Conservation (phyloP, 2,888 invertebrate species). For the Catocala fraxini region DNA sequence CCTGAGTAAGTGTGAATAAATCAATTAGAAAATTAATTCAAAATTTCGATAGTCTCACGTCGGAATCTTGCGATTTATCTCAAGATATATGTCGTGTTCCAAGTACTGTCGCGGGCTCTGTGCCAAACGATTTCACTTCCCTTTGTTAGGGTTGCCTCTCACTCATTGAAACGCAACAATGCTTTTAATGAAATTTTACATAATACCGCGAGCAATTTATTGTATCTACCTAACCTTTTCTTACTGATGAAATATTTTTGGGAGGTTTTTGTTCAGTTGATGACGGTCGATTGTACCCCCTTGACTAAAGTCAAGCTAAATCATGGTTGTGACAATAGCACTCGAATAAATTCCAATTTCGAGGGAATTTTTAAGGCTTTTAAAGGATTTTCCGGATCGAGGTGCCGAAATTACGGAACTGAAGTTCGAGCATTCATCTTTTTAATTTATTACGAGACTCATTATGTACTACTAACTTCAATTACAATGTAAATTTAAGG, state of each 20-base stretch:
- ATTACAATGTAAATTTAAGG: no score
- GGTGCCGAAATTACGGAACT: neutral
- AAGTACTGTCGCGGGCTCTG: slow-evolving; percentile 40
- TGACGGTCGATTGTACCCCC: slow-evolving; percentile 22
- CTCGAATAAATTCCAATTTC: slow-evolving; percentile 18
- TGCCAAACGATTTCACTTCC: slow-evolving; percentile 62
- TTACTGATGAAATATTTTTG: slow-evolving; percentile 34
- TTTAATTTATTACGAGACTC: slow-evolving; percentile 1
- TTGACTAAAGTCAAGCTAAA: slow-evolving; percentile 20
- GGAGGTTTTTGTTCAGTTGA: slow-evolving; percentile 28
- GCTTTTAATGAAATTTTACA: slow-evolving; percentile 44
- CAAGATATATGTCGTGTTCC: slow-evolving; percentile 44
- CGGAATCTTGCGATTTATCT: slow-evolving; percentile 43
- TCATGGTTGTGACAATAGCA: slow-evolving; percentile 28
- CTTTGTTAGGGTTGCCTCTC: slow-evolving; percentile 51
- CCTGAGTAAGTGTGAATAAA: no score
- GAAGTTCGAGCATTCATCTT: neutral
- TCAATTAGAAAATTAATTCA: neutral
- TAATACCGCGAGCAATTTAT: slow-evolving; percentile 32
- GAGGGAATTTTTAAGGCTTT: neutral
- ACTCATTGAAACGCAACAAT: slow-evolving; percentile 38
- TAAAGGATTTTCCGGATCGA: slow-evolving; percentile 5
- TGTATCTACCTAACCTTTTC: slow-evolving; percentile 25
- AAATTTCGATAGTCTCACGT: slow-evolving; percentile 16
- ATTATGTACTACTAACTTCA: no score